These are phyloP conservation scores for Petrocephalus schoutedeni DNA, from an alignment of 2,797 vertebrate genomes.

Conservation along the genomic window DNA sequence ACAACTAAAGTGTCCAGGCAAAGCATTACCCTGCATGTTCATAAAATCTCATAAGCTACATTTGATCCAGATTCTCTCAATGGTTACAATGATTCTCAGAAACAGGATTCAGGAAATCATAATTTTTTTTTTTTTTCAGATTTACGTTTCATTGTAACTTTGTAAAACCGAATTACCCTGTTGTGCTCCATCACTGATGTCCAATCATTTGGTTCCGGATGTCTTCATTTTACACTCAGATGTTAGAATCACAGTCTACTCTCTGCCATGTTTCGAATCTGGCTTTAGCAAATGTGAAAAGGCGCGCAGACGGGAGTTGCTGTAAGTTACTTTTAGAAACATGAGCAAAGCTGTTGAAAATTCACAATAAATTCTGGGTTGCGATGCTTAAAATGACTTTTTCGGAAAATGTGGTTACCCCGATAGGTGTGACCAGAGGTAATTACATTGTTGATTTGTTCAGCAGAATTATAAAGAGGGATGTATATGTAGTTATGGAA, in stretches of 20 bases:
- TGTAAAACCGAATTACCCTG: not conserved
- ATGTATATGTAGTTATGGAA: not conserved
- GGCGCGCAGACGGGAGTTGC: not conserved
- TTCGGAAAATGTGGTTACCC: not conserved
- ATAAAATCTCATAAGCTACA: not conserved
- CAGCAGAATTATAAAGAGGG: not conserved
- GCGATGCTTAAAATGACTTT: not conserved
- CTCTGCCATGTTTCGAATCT: not conserved
- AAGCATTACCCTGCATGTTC: not conserved
- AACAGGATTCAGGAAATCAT: not conserved
- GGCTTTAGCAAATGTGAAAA: not conserved
- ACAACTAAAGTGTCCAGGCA: not conserved
- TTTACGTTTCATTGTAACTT: not conserved
- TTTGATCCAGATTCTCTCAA: not conserved
- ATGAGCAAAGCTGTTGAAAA: not conserved
- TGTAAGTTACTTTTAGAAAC: not conserved
- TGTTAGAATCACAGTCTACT: not conserved
- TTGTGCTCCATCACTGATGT: not conserved
- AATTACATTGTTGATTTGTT: not conserved
- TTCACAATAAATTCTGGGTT: not conserved
- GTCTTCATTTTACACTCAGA: not conserved
- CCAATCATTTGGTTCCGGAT: not conserved
- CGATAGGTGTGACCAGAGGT: not conserved
- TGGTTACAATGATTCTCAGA: not conserved
- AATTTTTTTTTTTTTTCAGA: not conserved